A percentile compares a stretch with the other conserved stretches of the same genome.
Conservation (phyloP, 2,888 invertebrate species). For the Noctua comes region DNA sequence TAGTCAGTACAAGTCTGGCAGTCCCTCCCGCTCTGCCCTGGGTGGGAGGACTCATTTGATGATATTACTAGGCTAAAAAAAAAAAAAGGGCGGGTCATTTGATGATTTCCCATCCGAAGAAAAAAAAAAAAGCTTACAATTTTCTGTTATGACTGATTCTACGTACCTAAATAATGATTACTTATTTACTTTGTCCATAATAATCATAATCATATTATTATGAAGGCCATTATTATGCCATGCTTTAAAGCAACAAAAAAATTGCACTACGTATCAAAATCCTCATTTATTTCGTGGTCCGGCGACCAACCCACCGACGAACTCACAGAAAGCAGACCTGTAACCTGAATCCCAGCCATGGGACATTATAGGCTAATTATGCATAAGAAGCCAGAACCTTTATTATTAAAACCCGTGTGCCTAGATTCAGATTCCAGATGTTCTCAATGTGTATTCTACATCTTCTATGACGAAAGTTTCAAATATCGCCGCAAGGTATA, state of each 20-base stretch:
- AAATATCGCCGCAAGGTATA: conserved; percentile 55
- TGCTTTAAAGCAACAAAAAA: too few relatives aligned
- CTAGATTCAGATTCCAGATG: conserved; percentile 31
- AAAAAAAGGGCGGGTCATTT: too few relatives aligned
- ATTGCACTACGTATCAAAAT: too few relatives aligned
- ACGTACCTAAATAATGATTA: too few relatives aligned
- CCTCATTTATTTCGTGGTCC: not conserved
- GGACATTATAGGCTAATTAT: not conserved
- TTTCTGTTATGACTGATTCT: not conserved
- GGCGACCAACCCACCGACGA: not conserved
- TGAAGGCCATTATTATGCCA: too few relatives aligned
- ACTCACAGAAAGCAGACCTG: not conserved
- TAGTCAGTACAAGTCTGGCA: too few relatives aligned
- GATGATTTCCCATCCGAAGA: too few relatives aligned
- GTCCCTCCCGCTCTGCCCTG: too few relatives aligned
- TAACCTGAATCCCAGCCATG: not conserved
- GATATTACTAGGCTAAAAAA: too few relatives aligned
- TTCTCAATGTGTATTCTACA: conserved; percentile 33
- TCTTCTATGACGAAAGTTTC: conserved; percentile 52
- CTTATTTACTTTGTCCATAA: too few relatives aligned
- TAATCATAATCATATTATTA: not conserved
- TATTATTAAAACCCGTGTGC: conserved; percentile 14
- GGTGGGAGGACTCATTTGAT: too few relatives aligned
- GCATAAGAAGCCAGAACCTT: not conserved
- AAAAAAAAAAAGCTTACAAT: not conserved